These are phyloP conservation scores for Chloropsis cyanopogon DNA, from an alignment of 2,113 vertebrate genomes.

Conservation along the genomic window DNA sequence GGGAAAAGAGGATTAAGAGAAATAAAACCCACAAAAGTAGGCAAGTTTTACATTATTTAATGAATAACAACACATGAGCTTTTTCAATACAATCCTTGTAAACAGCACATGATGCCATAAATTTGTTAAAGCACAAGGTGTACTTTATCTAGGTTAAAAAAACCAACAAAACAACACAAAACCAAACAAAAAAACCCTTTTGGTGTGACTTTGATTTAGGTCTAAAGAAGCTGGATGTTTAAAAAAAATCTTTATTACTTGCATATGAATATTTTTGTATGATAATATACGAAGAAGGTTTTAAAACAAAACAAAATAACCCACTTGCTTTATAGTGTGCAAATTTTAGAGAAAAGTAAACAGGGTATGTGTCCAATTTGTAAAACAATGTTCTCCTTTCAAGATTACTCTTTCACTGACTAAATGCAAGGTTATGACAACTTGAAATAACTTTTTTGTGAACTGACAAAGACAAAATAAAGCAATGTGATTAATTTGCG, in stretches of 20 bases:
- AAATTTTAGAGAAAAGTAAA: slow-evolving; percentile 72
- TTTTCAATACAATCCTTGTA: slow-evolving; percentile 51
- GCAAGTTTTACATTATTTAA: slow-evolving; percentile 71
- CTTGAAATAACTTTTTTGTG: slow-evolving; percentile 68
- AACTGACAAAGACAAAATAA: slow-evolving; percentile 75
- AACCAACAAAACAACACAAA: background rate
- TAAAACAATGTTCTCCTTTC: slow-evolving; percentile 73
- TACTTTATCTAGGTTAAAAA: slow-evolving; percentile 62
- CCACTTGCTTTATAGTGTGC: slow-evolving; percentile 69
- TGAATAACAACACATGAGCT: slow-evolving; percentile 38
- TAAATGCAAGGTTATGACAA: slow-evolving; percentile 71
- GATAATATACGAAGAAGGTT: slow-evolving; percentile 63
- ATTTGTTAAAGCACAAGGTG: slow-evolving; percentile 77
- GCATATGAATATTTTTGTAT: slow-evolving; percentile 80
- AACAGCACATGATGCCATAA: slow-evolving; percentile 67
- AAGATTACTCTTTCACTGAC: slow-evolving; percentile 66
- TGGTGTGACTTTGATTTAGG: slow-evolving; percentile 69
- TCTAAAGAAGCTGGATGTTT: slow-evolving; percentile 67
- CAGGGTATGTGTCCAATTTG: slow-evolving; percentile 73
- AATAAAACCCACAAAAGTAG: slow-evolving; percentile 38
- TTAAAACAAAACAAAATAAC: slow-evolving; percentile 49
- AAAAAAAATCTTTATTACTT: slow-evolving; percentile 69
- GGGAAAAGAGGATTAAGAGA: background rate
- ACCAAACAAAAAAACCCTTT: background rate
- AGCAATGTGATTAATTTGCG: slow-evolving; percentile 70